These are phyloP conservation scores for Speoplatyrhinus poulsoni DNA, from an alignment of 2,113 vertebrate species.

Conservation along the genomic window DNA sequence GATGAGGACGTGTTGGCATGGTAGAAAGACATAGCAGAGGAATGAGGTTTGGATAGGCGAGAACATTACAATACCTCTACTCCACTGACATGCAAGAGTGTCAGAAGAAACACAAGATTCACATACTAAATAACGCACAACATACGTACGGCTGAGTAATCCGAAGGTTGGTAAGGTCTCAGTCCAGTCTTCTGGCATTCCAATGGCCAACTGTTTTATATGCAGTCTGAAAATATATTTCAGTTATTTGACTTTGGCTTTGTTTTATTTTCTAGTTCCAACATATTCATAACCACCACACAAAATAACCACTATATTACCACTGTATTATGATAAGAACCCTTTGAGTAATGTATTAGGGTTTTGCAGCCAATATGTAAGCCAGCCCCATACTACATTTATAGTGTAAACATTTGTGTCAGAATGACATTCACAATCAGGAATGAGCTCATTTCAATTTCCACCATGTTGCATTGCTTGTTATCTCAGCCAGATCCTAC, in stretches of 20 bases:
- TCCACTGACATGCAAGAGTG: conserved; percentile 53
- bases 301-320: background rate
- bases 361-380: conserved; percentile 23
- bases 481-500: conserved; percentile 28
- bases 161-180: conserved; percentile 19
- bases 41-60: conserved; percentile 47
- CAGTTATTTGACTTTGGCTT: background rate
- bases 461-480: conserved; percentile 19
- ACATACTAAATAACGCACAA: conserved; percentile 15
- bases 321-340: background rate
- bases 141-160: conserved; percentile 7
- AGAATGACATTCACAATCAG: conserved; percentile 56
- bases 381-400: conserved; percentile 5
- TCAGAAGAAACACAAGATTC: conserved; percentile 7
- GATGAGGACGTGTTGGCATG: conserved; percentile 33
- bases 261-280: conserved; percentile 18
- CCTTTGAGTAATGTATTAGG: background rate
- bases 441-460: conserved; percentile 39
- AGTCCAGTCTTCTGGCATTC: conserved; percentile 22
- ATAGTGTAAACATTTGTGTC: conserved; percentile 24
- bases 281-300: background rate
- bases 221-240: conserved; percentile 19
- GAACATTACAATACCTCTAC: conserved; percentile 17
- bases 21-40: conserved; percentile 27
- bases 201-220: background rate